These are phyloP conservation scores for Eurystomus glaucurus DNA, from an alignment of 2,797 vertebrate species.

Conservation along the genomic window DNA sequence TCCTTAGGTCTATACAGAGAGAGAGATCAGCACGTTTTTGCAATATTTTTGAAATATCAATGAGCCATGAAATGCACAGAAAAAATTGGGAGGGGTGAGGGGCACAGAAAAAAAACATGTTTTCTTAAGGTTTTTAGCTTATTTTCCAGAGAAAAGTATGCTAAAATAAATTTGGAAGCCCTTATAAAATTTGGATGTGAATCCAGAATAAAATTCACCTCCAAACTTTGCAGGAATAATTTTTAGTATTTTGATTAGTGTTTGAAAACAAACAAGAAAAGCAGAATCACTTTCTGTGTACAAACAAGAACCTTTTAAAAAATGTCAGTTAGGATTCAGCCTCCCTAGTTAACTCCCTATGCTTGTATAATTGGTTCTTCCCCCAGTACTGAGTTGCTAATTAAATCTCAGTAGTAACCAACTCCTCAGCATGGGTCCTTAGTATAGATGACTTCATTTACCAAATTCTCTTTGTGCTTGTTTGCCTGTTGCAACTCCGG, in stretches of 20 bases:
- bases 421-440: background rate
- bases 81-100: accelerated
- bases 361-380: background rate
- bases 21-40: background rate
- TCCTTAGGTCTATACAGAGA: background rate
- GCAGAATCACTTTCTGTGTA: background rate
- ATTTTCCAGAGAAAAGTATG: background rate
- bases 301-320: background rate
- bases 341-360: background rate
- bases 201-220: background rate
- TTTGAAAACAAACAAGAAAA: slow-evolving; percentile 14
- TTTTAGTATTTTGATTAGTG: background rate
- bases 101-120: background rate
- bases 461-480: background rate
- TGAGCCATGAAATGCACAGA: background rate
- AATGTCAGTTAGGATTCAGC: background rate
- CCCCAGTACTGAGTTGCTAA: background rate
- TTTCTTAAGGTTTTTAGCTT: background rate
- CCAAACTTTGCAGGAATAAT: background rate
- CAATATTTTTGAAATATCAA: background rate
- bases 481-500: background rate
- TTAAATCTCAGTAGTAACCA: slow-evolving; percentile 31
- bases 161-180: background rate
- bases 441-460: background rate
- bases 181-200: background rate